These are phyloP conservation scores for Cataglyphis albicans DNA, from an alignment of 2,888 invertebrate genomes.

Conservation along the genomic window DNA sequence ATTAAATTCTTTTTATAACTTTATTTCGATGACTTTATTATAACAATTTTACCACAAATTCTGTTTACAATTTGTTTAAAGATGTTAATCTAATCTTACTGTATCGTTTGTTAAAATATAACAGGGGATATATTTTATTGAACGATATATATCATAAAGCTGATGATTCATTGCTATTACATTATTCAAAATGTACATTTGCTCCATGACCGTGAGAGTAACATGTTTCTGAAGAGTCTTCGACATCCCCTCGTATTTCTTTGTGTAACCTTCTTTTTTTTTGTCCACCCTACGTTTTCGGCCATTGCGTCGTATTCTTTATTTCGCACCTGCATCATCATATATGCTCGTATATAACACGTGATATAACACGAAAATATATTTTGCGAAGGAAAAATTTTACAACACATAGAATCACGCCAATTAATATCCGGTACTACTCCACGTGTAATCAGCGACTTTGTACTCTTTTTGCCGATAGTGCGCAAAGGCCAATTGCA, in stretches of 20 bases:
- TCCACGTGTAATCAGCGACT: conserved; percentile 35
- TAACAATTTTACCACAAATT: neutral
- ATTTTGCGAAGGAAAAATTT: conserved; percentile 34
- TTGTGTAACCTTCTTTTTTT: conserved; percentile 1
- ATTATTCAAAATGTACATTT: conserved; percentile 27
- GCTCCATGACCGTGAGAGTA: conserved; percentile 21
- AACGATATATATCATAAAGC: neutral
- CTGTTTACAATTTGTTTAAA: neutral
- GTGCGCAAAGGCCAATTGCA: conserved; percentile 23
- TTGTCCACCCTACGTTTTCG: neutral
- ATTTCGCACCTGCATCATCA: conserved; percentile 5
- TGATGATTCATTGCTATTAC: conserved; percentile 9
- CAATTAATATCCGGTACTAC: conserved; percentile 44
- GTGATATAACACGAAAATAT: conserved; percentile 23
- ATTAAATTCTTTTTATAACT: neutral
- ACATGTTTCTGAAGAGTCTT: conserved; percentile 13
- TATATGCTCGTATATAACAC: neutral
- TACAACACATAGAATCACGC: conserved; percentile 35
- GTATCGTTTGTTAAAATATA: neutral
- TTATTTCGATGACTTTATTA: neutral
- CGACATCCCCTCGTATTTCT: conserved; percentile 5
- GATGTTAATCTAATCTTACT: neutral
- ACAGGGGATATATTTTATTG: neutral
- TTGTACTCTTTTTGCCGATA: conserved; percentile 45
- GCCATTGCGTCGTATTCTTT: conserved; percentile 24